Conservation (phyloP, 2,113 vertebrate species). For the Gnathonemus longibarbis region DNA sequence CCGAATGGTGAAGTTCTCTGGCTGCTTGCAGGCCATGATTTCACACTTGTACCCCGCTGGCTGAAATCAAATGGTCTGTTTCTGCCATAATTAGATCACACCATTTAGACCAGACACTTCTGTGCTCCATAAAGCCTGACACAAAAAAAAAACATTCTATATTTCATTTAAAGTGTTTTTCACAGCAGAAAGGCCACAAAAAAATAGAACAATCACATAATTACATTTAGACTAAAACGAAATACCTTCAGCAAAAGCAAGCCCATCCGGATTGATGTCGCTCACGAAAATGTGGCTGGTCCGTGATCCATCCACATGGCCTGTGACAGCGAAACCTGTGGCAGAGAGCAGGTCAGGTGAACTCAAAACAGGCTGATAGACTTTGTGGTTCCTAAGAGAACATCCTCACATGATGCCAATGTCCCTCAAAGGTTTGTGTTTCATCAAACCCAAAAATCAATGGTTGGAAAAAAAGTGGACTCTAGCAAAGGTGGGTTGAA, state of each 20-base stretch:
- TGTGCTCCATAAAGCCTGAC: neutral
- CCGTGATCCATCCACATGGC: constrained; percentile 71
- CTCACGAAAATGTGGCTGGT: constrained; percentile 70
- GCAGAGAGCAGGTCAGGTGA: constrained; percentile 3
- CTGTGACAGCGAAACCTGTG: constrained; percentile 82
- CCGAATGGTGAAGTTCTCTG: neutral
- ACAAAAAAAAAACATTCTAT: neutral
- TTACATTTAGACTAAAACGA: neutral
- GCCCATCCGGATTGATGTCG: constrained; percentile 70
- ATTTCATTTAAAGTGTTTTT: neutral
- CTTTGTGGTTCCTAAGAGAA: neutral
- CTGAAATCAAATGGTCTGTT: neutral
- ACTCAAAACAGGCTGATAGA: neutral
- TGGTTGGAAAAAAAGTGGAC: too few species aligned
- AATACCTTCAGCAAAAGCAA: constrained; percentile 71
- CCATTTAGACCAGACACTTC: neutral
- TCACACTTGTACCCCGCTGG: neutral
- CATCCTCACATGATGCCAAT: neutral
- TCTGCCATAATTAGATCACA: neutral
- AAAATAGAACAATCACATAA: neutral
- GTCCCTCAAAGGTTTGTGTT: neutral
- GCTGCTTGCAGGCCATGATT: neutral
- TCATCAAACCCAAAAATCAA: neutral
- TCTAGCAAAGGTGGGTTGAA: too few species aligned
- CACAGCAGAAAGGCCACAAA: neutral